Evolutionary conservation across 2,797 vertebrate genomes (phyloP), one percentile per base, ranked within the genome.

Genomic region (Leptoclinus maculatus): DNA sequence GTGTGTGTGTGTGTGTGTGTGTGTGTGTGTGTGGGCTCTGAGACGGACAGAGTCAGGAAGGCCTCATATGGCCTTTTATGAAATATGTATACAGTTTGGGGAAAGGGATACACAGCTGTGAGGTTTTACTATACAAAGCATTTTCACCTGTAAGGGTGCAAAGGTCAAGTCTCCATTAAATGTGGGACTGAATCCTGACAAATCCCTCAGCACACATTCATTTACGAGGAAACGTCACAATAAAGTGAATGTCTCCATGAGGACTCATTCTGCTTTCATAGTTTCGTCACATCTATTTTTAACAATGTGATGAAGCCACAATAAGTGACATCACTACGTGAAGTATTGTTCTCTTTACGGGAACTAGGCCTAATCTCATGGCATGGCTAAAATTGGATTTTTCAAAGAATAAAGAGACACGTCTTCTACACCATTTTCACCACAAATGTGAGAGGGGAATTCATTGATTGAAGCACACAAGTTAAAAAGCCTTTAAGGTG

Each of bases 21-120:
- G 60, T 60, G 66, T 53, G 71, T 63, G 71, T 63, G 73, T 27
- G 66, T 69, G 74, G 29, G 41, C 1, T 29, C 2, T 65, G 32
- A 62, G 64, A 73, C 16, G 23, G 23, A 10, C 39, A 47, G 38
- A 66, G 58, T 72, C 88, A 87, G 85, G 68, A 79, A 89, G 90
- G 85, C 86, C 82, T 80, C 57, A 41, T 70, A 63, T 38, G 7
- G 63, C 29, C 25, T 41, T 71, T 86, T 65, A 91, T 92, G 11
- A 91, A 92, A 89, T 85, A 93, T 91, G 83, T 72, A 90, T 83
- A 83, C 23, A 38, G 36, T 63, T 62, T 83, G 29, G 43, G 49
- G 29, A 71, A 43, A 51, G 34, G 54, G 38, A 75, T 32, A 14
- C 41, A 32, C 43, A 69, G 77, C 25, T 57, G 63, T 49, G 32